Evolutionary conservation across 2,113 vertebrate genomes (phyloP).

Genomic region (Mionectes macconnelli): DNA sequence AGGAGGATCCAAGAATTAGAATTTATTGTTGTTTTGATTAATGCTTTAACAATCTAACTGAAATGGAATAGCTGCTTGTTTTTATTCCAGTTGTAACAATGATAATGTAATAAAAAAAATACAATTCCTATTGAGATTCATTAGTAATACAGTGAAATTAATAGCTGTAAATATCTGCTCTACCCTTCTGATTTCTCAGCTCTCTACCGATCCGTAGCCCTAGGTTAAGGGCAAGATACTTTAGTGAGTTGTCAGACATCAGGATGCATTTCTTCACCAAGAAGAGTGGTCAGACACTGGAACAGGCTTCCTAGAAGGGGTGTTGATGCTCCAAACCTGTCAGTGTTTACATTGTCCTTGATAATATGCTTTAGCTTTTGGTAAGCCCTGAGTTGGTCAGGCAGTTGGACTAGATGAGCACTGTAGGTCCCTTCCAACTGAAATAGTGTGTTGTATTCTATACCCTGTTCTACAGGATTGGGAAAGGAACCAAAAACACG

Average conservation of each 20-base stretch:
- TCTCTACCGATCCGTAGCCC: neutral
- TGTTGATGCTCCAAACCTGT: neutral
- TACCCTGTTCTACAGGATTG: neutral
- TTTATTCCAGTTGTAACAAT: neutral
- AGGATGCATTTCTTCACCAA: neutral
- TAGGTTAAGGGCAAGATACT: neutral
- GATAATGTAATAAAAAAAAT: neutral
- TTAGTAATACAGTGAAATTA: neutral
- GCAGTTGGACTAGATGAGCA: neutral
- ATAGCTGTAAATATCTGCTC: neutral
- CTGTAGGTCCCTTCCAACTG: neutral
- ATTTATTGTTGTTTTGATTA: neutral
- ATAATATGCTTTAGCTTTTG: neutral
- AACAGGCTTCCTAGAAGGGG: neutral
- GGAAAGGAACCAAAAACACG: neutral
- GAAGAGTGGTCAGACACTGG: neutral
- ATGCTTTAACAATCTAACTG: neutral
- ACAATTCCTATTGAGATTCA: neutral
- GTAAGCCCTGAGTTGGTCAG: neutral
- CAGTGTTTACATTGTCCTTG: neutral
- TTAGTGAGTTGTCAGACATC: neutral
- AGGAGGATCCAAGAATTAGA: neutral
- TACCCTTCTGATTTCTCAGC: neutral
- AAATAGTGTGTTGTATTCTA: neutral
- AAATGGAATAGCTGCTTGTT: neutral